Evolutionary conservation across 2,888 invertebrate species (phyloP).

Genomic region (Nomada goodeniana): DNA sequence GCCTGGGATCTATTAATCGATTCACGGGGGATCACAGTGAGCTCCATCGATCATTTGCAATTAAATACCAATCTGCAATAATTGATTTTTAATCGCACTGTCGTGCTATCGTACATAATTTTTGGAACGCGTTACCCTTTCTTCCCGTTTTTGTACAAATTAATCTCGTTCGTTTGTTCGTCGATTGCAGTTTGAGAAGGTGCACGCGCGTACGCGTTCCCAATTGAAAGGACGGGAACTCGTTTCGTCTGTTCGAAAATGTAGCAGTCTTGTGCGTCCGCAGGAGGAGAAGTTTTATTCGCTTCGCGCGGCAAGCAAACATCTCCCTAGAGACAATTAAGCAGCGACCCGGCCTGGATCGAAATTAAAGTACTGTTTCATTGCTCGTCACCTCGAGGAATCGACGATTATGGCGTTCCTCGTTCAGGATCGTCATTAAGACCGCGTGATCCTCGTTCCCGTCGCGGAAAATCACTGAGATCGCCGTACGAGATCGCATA

Average conservation of each 20-base stretch:
- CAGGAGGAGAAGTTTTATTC: neutral
- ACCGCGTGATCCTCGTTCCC: neutral
- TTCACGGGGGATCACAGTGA: neutral
- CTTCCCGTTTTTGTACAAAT: neutral
- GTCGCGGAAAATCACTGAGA: neutral
- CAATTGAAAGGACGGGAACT: constrained; percentile 1
- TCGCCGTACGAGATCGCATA: neutral
- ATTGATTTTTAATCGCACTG: constrained; percentile 6
- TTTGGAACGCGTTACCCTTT: constrained; percentile 1
- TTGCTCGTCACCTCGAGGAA: constrained; percentile 36
- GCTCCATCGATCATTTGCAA: constrained; percentile 20
- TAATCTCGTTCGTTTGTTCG: neutral
- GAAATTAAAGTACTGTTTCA: constrained; percentile 25
- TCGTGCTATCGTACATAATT: constrained; percentile 12
- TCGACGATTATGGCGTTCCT: constrained; percentile 47
- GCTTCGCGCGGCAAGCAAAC: neutral
- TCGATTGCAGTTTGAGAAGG: neutral
- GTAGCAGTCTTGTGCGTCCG: neutral
- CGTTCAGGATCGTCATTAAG: constrained; percentile 41
- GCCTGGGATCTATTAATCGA: neutral
- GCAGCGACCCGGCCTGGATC: neutral
- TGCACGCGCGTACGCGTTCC: neutral
- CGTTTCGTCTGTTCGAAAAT: constrained; percentile 29
- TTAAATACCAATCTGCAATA: constrained; percentile 33
- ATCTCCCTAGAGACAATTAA: constrained; percentile 21